Base-by-base conservation (phyloP, 2,113 vertebrate species). In the Myodes glareolus region DNA sequence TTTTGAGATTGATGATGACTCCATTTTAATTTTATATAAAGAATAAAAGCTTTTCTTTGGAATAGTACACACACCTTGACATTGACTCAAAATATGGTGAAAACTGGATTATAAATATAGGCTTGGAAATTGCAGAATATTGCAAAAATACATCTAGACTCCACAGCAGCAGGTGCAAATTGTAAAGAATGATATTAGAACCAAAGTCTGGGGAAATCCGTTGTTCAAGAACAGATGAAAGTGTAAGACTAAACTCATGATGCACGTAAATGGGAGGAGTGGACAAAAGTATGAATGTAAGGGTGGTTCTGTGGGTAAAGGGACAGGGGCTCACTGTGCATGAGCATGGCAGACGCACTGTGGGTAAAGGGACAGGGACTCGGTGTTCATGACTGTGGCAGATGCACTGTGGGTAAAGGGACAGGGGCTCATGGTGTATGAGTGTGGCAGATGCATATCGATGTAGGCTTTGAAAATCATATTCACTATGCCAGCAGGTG, bases 121-220 rank as follows among this genome's bases (percentile, higher is more conserved):
- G 84, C 19, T 58, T 88, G 58, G 19, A 14, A 81, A 47, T 88
- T 94, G 93, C 0, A 92, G 33, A 2, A 36, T 75, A 55, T 50
- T 88, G 0, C 14, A 92, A 92, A 70, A 81, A 27, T 91, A 92
- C 7, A 78, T 77, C 21, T 29, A 92, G 33, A 39, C 23, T 52
- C 61, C 14, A 36, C 12, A 76, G 19, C 90, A 93, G 1, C 31
- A 89, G 29, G 21, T 47, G 23, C 36, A 58, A 91, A 77, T 58
- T 65, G 25, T 61, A 88, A 97, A 96, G 25, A 81, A 11, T 61
- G n/a, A 88, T 77, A 88, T 29, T 70, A 52, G 10, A 33, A 80
- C 2, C 92, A 58, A 90, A 78, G 47, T 36, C 8, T 55, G n/a
- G 36, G 78, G 75, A 61, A 61, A 70, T 14, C 65, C 0, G 1